Evolutionary conservation across 2,888 invertebrate genomes (phyloP), one percentile per base, ranked within the genome.

Genomic region (Apotomis turbidana): DNA sequence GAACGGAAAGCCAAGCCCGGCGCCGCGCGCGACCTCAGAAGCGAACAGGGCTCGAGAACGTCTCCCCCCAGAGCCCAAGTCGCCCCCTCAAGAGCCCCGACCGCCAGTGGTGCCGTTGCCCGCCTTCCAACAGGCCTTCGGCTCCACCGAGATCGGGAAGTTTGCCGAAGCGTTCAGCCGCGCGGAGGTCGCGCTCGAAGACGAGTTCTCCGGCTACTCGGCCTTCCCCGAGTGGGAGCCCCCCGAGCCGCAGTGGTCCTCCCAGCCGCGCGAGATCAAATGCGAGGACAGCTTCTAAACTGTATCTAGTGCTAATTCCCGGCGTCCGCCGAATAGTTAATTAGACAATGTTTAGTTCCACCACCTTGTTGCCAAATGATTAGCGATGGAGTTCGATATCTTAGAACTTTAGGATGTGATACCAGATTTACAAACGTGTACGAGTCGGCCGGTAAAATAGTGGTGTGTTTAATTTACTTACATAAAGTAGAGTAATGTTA

Each of bases 91-190:
- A 74, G 90, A 90, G 74, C 89, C 89, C 74, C 86, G 88, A 27
- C 90, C 90, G 38, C 91, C 91, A 1, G 83, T 92, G n/a, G 93
- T 95, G 70, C 96, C 97, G 5, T 86, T 97, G 73, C 97, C 97
- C 5, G 97, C 97, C 60, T 97, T 97, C 84, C 97, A 97, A 84
- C 97, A 97, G 89, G 97, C 97, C 0, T 97, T 97, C 85, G 97
- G 97, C 41, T 96, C 97, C 44, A 97, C 97, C 38, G 97, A 97
- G 89, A 96, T 97, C 76, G 97, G 97, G n/a, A 95, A 96, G 76
- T 97, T 97, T 80, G 96, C 96, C 5, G 96, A 96, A 81, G 95
- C 95, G 67, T 96, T 96, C 85, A 95, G 94, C 74, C 94, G 94
- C 76, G 92, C 95, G 76, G 94, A 95, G 79, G 90, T 91, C 46